Evolutionary conservation across 1,140 invertebrate genomes (phyloP).

Genomic region (Pentalonia nigronervosa): DNA sequence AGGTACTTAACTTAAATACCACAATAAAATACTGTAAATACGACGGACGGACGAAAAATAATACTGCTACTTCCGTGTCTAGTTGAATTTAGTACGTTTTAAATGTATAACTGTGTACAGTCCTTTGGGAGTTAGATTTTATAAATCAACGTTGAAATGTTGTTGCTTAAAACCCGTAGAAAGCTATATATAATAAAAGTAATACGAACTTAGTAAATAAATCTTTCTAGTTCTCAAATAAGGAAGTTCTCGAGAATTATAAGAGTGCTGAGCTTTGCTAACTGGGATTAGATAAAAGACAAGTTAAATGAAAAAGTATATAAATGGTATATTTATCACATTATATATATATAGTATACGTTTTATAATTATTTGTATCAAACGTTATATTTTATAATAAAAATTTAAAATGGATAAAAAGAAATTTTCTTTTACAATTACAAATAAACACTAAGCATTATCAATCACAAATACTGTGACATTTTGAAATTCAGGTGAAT

Average conservation of each 20-base stretch:
- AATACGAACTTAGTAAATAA: conserved; percentile 23
- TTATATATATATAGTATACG: not conserved
- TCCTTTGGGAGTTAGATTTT: conserved; percentile 34
- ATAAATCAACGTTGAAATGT: conserved; percentile 33
- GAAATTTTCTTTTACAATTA: not conserved
- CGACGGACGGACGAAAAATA: not conserved
- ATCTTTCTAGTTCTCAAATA: conserved; percentile 39
- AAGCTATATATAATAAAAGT: conserved; percentile 35
- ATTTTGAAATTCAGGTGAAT: not conserved
- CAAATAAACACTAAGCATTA: no score
- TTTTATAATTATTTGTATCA: conserved; percentile 20
- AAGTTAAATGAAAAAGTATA: conserved; percentile 34
- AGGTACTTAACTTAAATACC: not conserved
- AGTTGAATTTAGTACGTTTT: conserved; percentile 12
- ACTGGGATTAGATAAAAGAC: conserved; percentile 13
- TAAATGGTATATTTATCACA: conserved; percentile 1
- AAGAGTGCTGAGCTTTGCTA: not conserved
- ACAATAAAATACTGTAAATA: not conserved
- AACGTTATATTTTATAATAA: not conserved
- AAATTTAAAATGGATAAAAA: not conserved
- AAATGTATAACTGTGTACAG: conserved; percentile 2
- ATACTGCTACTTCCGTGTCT: not conserved
- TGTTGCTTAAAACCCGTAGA: conserved; percentile 11
- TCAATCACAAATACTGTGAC: not conserved
- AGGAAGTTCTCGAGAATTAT: conserved; percentile 18